Evolutionary conservation across 2,113 vertebrate genomes (phyloP), one percentile per base, ranked within the genome.

Genomic region (Formicarius rufipectus): DNA sequence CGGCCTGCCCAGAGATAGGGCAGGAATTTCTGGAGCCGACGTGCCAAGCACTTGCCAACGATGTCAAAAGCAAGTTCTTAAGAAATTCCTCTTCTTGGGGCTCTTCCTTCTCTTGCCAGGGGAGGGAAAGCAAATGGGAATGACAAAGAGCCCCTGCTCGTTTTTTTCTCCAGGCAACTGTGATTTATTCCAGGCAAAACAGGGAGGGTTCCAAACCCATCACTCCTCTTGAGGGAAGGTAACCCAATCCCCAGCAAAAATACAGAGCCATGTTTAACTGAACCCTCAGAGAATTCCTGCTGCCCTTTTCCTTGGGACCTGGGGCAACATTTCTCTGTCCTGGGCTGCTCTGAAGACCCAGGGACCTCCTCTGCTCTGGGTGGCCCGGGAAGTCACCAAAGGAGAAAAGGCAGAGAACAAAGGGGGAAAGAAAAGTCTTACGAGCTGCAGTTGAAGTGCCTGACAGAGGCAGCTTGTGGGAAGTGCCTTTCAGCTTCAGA

Each of bases 201-300:
- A 6, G 79, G 64, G 66, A 95, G 77, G 77, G 77, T 84, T 95
- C 83, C 80, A 83, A 75, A 73, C 89, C 45, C 78, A 76, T 77
- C 44, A 84, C 79, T 95, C 31, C 93, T 95, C 24, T n/a, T 87
- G 85, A 91, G 68, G 55, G 80, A 92, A 95, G 89, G 93, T 93
- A 97, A 96, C 76, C 83, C 72, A 88, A 90, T 90, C 89, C 92
- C 87, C 82, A 86, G 83, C n/a, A 77, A 94, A 95, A 95, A 96
- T 58, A 97, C 96, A 96, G 85, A 88, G 67, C 45, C 52, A 14
- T 28, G 67, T 77, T 96, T 87, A 86, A 96, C 92, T 64, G 87
- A 95, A 88, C 77, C 39, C 42, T 84, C 58, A 55, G 90, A 84
- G 63, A 64, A 71, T 30, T 14, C 40, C 86, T 75, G 31, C 88